phyloP scores from a whole-genome alignment of 2,113 vertebrate genomes.

The Oenanthe melanoleuca region DNA sequence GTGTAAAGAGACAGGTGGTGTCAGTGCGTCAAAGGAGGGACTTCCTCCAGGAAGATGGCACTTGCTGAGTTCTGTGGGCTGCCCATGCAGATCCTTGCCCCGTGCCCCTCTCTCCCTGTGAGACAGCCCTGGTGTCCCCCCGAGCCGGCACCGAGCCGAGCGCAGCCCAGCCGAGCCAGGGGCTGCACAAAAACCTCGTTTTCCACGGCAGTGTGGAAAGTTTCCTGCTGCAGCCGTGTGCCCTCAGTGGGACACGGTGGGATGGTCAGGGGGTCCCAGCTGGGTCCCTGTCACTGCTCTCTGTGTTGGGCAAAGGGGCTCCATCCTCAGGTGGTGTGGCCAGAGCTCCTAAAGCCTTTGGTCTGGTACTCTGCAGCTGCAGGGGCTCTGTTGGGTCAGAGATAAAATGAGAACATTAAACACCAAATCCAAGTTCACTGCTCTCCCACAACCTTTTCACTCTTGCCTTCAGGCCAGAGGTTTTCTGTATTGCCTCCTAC shows the following conservation, averaged over 20 bases:
- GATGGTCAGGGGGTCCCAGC: neutral
- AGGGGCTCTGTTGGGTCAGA: neutral
- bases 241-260: neutral
- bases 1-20: conserved; percentile 73
- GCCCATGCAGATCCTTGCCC: conserved; percentile 54
- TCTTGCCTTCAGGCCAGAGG: neutral
- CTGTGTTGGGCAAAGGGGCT: neutral
- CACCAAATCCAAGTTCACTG: neutral
- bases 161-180: neutral
- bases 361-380: neutral
- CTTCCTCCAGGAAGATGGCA: conserved; percentile 72
- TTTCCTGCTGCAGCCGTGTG: neutral
- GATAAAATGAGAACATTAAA: neutral
- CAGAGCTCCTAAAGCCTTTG: neutral
- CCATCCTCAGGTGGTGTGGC: neutral
- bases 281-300: neutral
- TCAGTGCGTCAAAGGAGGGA: conserved; percentile 72
- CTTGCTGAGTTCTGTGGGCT: conserved; percentile 61
- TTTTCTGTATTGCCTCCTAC: neutral
- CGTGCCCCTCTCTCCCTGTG: conserved; percentile 42
- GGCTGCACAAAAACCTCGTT: neutral
- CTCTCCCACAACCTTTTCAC: neutral
- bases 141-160: neutral
- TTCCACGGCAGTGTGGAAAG: rapidly evolving
- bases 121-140: conserved; percentile 3